Evolutionary conservation across 2,113 vertebrate species (phyloP).

Genomic region (Okapia johnstoni): DNA sequence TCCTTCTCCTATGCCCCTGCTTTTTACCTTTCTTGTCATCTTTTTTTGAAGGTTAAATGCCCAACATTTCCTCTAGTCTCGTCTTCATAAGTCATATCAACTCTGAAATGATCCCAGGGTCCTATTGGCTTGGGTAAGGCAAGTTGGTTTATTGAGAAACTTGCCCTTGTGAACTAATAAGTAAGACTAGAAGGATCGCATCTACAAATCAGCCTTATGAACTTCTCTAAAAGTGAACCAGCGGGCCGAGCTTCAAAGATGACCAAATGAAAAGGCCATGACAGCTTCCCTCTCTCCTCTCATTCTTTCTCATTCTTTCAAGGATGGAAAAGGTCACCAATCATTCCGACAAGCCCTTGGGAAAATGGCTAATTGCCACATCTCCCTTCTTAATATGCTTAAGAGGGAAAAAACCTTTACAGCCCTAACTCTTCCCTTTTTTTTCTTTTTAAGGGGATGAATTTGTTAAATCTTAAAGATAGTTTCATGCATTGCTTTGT

Average conservation of each 20-base stretch:
- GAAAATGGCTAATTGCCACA: constrained; percentile 4
- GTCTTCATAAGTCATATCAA: not conserved
- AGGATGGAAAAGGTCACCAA: not conserved
- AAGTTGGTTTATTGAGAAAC: not conserved
- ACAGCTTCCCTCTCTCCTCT: not conserved
- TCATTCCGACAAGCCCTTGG: not conserved
- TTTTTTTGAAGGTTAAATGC: not conserved
- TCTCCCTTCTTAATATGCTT: not conserved
- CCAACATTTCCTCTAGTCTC: not conserved
- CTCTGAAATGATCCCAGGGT: not conserved
- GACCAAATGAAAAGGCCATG: not conserved
- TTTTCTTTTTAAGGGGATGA: not conserved
- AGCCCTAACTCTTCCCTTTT: not conserved
- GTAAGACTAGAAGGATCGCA: not conserved
- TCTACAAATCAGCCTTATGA: not conserved
- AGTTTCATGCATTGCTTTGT: not conserved
- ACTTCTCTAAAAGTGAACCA: not conserved
- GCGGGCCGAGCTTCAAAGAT: not conserved
- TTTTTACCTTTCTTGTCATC: not conserved
- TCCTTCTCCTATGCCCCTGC: not conserved
- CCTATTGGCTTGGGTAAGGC: not conserved
- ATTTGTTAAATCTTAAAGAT: constrained; percentile 9
- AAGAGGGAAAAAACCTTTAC: not conserved
- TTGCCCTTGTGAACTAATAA: not conserved
- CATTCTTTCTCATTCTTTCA: constrained; percentile 7